phyloP scores from a whole-genome alignment of 1,140 invertebrate genomes.

The Spodoptera frugiperda region DNA sequence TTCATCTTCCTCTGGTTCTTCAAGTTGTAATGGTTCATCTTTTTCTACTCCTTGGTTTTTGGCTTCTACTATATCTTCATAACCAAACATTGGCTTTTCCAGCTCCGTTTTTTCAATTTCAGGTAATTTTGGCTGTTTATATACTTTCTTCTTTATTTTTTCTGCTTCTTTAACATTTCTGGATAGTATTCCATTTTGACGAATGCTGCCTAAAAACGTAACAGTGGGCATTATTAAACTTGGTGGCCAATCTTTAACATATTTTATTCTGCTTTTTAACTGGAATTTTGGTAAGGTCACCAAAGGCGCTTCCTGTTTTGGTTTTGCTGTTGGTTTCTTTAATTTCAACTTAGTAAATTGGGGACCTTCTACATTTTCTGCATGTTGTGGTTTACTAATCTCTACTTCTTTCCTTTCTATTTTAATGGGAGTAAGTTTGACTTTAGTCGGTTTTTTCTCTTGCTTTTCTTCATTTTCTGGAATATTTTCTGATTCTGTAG shows the following conservation, averaged over 20 bases:
- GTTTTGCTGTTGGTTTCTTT: slow-evolving; percentile 86
- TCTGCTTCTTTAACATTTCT: slow-evolving; percentile 90
- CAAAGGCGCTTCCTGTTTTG: slow-evolving; percentile 84
- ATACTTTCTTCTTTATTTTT: slow-evolving; percentile 87
- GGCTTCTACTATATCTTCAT: slow-evolving; percentile 73
- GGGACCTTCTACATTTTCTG: slow-evolving; percentile 79
- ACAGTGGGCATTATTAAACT: slow-evolving; percentile 85
- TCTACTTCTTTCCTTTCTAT: slow-evolving; percentile 78
- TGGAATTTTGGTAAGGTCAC: slow-evolving; percentile 88
- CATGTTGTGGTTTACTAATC: slow-evolving; percentile 71
- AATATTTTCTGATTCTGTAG: background rate
- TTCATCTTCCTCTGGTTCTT: slow-evolving; percentile 64
- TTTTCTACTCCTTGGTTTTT: slow-evolving; percentile 67
- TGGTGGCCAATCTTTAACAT: slow-evolving; percentile 88
- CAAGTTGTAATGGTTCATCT: slow-evolving; percentile 54
- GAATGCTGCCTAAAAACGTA: slow-evolving; percentile 84
- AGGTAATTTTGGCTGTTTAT: slow-evolving; percentile 73
- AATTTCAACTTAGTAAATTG: slow-evolving; percentile 89
- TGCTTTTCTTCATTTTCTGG: slow-evolving; percentile 7
- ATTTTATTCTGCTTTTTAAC: slow-evolving; percentile 88
- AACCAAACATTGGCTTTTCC: slow-evolving; percentile 81
- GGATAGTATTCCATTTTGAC: slow-evolving; percentile 89
- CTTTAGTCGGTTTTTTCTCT: slow-evolving; percentile 42
- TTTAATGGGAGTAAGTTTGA: slow-evolving; percentile 73
- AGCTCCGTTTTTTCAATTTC: slow-evolving; percentile 82